phyloP scores from a whole-genome alignment of 2,888 invertebrate genomes.

The Chaitophorus viminalis region DNA sequence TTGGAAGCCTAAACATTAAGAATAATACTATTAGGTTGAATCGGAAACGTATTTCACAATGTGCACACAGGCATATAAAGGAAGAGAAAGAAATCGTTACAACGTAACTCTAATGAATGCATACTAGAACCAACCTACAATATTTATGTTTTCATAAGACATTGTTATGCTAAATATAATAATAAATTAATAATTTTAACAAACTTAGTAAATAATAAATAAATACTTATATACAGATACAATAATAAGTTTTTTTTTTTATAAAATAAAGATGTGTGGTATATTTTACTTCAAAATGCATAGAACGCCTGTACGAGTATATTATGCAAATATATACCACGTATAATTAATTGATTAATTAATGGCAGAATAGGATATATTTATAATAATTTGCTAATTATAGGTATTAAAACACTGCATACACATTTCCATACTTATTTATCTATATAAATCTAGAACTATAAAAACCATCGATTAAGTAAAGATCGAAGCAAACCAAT shows the following conservation, averaged over 20 bases:
- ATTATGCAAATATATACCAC: too few relatives aligned
- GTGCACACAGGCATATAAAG: not conserved
- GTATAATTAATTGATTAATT: too few relatives aligned
- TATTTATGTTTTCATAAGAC: not conserved
- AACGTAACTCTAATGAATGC: not conserved
- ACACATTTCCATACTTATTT: not conserved
- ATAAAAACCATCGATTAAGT: not conserved
- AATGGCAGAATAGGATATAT: too few relatives aligned
- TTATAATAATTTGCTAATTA: too few relatives aligned
- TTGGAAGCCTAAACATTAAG: slow-evolving; percentile 11
- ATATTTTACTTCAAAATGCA: too few relatives aligned
- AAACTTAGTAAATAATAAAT: not conserved
- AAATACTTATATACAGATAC: not conserved
- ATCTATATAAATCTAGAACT: not conserved
- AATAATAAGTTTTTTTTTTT: too few relatives aligned
- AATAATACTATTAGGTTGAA: slow-evolving; percentile 20
- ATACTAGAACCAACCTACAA: not conserved
- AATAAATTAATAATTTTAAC: not conserved
- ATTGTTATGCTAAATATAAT: not conserved
- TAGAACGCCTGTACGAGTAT: too few relatives aligned
- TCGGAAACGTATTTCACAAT: slow-evolving; percentile 18
- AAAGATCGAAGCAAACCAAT: too few relatives aligned
- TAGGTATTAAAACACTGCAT: too few relatives aligned
- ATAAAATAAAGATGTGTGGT: too few relatives aligned
- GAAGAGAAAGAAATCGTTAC: not conserved